Conservation (phyloP, 2,113 vertebrate species). For the Phyllopteryx taeniolatus region DNA sequence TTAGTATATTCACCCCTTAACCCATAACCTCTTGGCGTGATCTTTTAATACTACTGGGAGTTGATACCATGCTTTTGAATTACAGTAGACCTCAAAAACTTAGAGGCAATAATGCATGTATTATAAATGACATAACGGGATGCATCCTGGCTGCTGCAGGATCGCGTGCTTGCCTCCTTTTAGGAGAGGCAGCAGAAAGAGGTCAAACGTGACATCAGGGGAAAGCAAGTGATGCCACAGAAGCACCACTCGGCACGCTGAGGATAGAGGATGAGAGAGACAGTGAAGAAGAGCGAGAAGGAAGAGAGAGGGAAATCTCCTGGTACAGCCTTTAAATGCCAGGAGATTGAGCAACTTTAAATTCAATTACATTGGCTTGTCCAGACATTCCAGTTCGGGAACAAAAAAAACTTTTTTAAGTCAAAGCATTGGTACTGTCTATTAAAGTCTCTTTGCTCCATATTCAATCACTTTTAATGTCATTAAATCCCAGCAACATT, state of each 20-base stretch:
- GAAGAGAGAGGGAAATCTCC: conserved; percentile 42
- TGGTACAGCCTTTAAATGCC: conserved; percentile 59
- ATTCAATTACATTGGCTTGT: conserved; percentile 21
- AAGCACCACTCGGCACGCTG: conserved; percentile 51
- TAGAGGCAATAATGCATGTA: conserved; percentile 40
- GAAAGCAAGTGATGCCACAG: conserved; percentile 52
- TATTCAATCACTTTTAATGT: background rate
- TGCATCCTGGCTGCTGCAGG: conserved; percentile 24
- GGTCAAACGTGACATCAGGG: conserved; percentile 69
- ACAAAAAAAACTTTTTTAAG: background rate
- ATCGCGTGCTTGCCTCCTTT: conserved; percentile 65
- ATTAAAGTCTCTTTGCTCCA: background rate
- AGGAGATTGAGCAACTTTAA: conserved; percentile 41
- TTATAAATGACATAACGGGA: conserved; percentile 54
- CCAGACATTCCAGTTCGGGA: background rate
- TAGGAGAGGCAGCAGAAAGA: conserved; percentile 63
- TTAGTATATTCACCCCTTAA: background rate
- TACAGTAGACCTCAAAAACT: conserved; percentile 33
- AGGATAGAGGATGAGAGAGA: conserved; percentile 26
- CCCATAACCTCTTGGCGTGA: background rate
- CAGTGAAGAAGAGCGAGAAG: conserved; percentile 1
- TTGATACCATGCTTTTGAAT: conserved; percentile 11
- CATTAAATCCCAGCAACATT: conserved; percentile 3
- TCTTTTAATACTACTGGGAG: background rate
- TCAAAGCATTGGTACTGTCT: background rate